Evolutionary conservation across 1,140 invertebrate species (phyloP), one percentile per base, ranked within the genome.

Genomic region (Lepidurus couesii): DNA sequence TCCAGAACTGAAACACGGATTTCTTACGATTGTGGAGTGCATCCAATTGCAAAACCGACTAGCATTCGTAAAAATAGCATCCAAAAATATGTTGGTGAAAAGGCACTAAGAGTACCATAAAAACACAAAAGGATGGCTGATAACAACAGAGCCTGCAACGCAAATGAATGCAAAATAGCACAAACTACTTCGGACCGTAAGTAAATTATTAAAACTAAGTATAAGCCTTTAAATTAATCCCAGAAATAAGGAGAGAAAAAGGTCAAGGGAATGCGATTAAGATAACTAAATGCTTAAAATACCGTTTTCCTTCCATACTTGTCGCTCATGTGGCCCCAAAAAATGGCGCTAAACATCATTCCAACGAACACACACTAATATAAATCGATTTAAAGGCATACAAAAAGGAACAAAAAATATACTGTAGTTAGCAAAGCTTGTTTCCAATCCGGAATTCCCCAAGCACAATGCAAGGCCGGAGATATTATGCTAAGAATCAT

Each of bases 321-420:
- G 84, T 98, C 96, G 87, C 94, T 97, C 44, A 98, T 88, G 85
- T 94, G 95, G 13, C 94, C 95, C 96, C 96, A 98, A 85, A 98
- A 94, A 80, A 94, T 93, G 13, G 95, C 95, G 84, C 95, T 96
- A 24, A 97, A 84, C 95, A 98, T 97, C 96, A 98, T 98, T 77
- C 96, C 96, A 84, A 94, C 86, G 86, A 97, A 97, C 5, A 98
- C 95, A 80, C 95, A 89, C 93, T 95, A 80, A 75, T 21, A 21
- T 43, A n/a, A 81, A 65, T 43, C 34, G 7, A 76, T 13, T 53
- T 74, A 65, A 24, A 42, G 47, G n/a, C 74, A 34, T 74, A 74
- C 65, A 10, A 73, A 73, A 75, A 77, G 77, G 53, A 44, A 80
- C 78, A 75, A 79, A 81, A 82, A 42, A 83, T 82, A 82, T 88